Base-by-base conservation (phyloP, 2,888 invertebrate species). In the Antheraea yamamai region DNA sequence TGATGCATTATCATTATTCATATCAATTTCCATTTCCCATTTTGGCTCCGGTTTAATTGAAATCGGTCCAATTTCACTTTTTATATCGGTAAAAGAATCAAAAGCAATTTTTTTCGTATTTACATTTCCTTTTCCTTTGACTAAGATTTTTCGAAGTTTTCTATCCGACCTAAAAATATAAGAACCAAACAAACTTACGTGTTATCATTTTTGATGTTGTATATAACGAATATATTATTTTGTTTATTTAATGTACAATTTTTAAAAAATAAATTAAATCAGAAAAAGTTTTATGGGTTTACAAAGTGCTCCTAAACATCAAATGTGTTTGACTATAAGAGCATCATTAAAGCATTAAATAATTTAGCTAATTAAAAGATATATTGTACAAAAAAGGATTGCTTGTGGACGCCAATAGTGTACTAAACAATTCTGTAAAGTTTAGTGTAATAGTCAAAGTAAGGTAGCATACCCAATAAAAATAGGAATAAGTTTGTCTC, bases 11-110 rank as follows among this genome's bases (percentile, higher is more conserved):
- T 84, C 82, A 78, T 80, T 81, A 7, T 84, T 81, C 0, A 89
- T 76, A 78, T 94, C 94, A 76, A 95, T 88, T 85, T 95, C 95
- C 88, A 94, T 85, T 81, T 95, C 94, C 94, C 94, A 94, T 85
- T 91, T 91, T 78, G 95, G 94, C 81, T 94, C 95, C 23, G 81
- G 71, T 83, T 95, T 94, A 47, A 95, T 82, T 52, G 85, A 82
- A 39, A 94, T 81, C 16, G 94, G 91, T 70, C 89, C 92, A 78
- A 95, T 94, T 81, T 95, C 95, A 87, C 92, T 91, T 87, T 95
- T 95, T 18, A 95, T 91, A 77, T 95, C 95, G 74, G 89, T 92
- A 75, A 95, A 91, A 26, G 94, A 92, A 83, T 95, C 91, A 89
- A 95, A 95, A 64, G 90, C 88, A 74, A 95, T 92, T 82, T 95